Conservation (phyloP, 2,797 vertebrate species). For the Ataeniobius toweri region DNA sequence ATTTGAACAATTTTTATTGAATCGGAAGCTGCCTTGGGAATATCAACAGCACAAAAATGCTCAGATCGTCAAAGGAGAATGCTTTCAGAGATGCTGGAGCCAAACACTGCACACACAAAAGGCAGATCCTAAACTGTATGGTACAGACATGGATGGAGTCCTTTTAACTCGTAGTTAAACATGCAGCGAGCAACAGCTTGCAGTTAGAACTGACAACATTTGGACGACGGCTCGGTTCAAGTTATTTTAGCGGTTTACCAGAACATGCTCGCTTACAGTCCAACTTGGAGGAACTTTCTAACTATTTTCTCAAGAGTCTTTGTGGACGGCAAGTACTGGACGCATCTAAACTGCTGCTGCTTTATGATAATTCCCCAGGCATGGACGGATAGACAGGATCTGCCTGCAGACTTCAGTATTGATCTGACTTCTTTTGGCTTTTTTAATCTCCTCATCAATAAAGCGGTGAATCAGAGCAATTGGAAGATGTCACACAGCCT, state of each 20-base stretch:
- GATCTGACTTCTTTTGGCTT: background rate
- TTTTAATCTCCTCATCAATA: background rate
- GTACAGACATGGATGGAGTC: background rate
- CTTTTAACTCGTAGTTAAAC: background rate
- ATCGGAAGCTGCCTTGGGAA: background rate
- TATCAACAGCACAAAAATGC: background rate
- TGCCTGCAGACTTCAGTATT: background rate
- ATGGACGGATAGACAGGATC: background rate
- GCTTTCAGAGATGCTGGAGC: conserved; percentile 8
- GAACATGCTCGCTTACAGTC: background rate
- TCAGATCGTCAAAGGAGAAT: background rate
- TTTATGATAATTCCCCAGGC: background rate
- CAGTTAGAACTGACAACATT: background rate
- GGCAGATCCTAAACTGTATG: background rate
- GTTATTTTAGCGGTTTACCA: conserved; percentile 2
- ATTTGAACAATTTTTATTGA: background rate
- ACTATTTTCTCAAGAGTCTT: background rate
- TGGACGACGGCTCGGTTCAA: background rate
- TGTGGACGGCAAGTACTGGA: background rate
- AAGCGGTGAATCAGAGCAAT: background rate
- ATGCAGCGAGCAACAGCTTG: background rate
- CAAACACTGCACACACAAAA: conserved; percentile 2
- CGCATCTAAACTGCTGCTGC: background rate
- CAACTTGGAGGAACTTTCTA: background rate
- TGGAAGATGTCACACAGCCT: background rate